Evolutionary conservation across 2,797 vertebrate genomes (phyloP).

Genomic region (Hemitrygon akajei): DNA sequence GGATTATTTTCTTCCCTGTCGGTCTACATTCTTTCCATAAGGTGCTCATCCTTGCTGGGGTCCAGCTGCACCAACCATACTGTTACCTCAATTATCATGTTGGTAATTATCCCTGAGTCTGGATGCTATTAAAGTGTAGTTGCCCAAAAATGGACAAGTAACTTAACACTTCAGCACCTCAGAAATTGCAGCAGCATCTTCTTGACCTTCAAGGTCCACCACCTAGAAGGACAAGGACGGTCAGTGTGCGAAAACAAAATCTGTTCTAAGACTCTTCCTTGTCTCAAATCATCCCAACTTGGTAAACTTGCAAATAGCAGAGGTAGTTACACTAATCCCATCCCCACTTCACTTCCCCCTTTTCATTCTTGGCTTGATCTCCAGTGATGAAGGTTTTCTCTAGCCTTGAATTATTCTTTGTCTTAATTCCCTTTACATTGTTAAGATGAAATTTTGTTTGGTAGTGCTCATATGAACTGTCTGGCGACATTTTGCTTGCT

Average conservation of each 20-base stretch:
- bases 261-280: background rate
- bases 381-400: no score
- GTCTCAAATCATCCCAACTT: background rate
- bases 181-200: background rate
- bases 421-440: background rate
- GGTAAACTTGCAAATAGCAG: background rate
- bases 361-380: no score
- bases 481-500: no score
- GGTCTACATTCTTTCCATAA: background rate
- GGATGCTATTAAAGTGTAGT: background rate
- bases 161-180: background rate
- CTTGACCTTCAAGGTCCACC: background rate
- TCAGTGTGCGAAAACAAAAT: background rate
- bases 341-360: no score
- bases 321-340: no score
- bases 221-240: background rate
- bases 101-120: background rate
- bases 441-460: background rate
- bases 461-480: background rate
- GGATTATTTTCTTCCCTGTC: background rate
- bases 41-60: background rate
- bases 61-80: background rate
- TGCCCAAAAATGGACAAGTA: background rate
- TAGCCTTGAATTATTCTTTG: no score
- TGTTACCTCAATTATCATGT: background rate